A percentile compares a stretch with the other conserved stretches of the same genome.
Evolutionary conservation across 2,888 invertebrate species (phyloP).

Genomic region (Ditula angustiorana): DNA sequence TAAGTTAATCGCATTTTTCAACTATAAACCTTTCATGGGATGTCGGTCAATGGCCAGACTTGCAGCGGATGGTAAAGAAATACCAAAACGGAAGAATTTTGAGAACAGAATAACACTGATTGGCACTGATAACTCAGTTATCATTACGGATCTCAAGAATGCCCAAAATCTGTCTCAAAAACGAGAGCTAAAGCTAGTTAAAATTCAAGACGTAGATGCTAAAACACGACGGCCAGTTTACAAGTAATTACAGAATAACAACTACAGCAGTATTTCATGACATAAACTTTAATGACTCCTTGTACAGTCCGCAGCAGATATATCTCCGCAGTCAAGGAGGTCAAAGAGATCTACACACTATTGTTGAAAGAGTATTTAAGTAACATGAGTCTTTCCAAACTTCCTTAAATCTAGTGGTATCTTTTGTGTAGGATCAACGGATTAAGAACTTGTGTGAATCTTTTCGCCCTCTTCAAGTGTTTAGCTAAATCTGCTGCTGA

Average conservation of each 20-base stretch:
- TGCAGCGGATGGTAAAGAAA: slow-evolving; percentile 73
- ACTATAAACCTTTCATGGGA: slow-evolving; percentile 55
- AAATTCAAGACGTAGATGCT: slow-evolving; percentile 87
- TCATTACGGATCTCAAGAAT: slow-evolving; percentile 87
- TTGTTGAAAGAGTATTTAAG: too few relatives aligned
- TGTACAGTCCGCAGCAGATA: too few relatives aligned
- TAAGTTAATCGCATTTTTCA: slow-evolving; percentile 58
- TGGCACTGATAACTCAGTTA: slow-evolving; percentile 83
- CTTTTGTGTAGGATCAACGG: too few relatives aligned
- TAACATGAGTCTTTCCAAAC: too few relatives aligned
- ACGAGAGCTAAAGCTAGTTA: slow-evolving; percentile 89
- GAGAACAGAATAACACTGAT: slow-evolving; percentile 88
- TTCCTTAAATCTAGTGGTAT: too few relatives aligned
- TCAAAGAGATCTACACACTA: too few relatives aligned
- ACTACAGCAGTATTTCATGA: neutral
- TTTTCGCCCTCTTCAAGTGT: too few relatives aligned
- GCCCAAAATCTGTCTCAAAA: slow-evolving; percentile 89
- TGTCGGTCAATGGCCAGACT: slow-evolving; percentile 62
- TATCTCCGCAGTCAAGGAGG: too few relatives aligned
- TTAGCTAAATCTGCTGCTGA: too few relatives aligned
- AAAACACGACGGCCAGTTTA: slow-evolving; percentile 89
- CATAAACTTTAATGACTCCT: too few relatives aligned
- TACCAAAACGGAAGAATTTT: slow-evolving; percentile 70
- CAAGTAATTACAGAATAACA: slow-evolving; percentile 66
- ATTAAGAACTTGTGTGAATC: neutral